Evolutionary conservation across 2,888 invertebrate species (phyloP).

Genomic region (Metellina segmentata): DNA sequence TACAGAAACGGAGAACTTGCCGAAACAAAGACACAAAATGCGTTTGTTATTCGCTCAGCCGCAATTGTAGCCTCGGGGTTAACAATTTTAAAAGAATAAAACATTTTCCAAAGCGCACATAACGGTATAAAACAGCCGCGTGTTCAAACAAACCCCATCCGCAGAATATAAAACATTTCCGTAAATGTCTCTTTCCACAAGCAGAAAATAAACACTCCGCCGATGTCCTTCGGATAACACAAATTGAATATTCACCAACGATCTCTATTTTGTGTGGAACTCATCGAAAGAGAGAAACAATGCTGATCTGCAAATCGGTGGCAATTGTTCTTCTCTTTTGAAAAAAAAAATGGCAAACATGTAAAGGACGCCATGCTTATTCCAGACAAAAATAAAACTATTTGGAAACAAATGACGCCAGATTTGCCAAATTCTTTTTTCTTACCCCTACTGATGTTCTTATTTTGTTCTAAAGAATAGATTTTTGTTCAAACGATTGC

Average conservation of each 20-base stretch:
- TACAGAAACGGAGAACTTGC: too few relatives aligned
- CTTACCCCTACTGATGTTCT: background rate
- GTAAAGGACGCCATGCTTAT: background rate
- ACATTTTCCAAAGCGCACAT: background rate
- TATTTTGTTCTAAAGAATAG: constrained; percentile 2
- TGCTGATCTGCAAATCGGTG: constrained; percentile 30
- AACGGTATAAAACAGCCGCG: background rate
- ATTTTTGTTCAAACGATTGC: background rate
- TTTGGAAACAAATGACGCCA: constrained; percentile 9
- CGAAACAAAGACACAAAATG: background rate
- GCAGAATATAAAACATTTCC: background rate
- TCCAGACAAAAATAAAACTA: background rate
- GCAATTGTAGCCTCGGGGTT: background rate
- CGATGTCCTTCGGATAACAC: background rate
- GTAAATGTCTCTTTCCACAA: background rate
- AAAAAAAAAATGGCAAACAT: background rate
- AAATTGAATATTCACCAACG: background rate
- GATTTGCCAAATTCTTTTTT: background rate
- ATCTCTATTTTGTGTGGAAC: background rate
- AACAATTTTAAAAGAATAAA: background rate
- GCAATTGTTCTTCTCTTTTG: constrained; percentile 16
- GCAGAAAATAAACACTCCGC: background rate
- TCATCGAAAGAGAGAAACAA: constrained; percentile 12
- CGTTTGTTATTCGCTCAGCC: background rate
- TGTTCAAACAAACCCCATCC: background rate